Evolutionary conservation across 2,797 vertebrate genomes (phyloP).

Genomic region (Schizopygopsis malacanthus): DNA sequence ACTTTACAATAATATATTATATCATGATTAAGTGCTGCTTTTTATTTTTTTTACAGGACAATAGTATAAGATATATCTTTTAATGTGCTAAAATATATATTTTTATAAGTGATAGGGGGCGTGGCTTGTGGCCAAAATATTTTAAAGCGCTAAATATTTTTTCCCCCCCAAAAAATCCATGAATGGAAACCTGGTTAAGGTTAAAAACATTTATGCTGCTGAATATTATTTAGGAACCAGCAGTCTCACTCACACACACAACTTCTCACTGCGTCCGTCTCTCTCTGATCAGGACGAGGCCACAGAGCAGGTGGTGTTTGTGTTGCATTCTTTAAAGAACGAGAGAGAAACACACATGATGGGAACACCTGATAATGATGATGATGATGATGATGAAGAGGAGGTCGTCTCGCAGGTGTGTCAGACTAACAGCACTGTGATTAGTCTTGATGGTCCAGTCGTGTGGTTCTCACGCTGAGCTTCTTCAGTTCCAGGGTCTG

Average conservation of each 20-base stretch:
- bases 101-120: too few species aligned
- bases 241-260: too few species aligned
- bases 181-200: too few species aligned
- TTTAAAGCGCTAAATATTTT: too few species aligned
- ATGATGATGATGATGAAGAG: conserved; percentile 68
- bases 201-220: background rate
- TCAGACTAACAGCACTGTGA: background rate
- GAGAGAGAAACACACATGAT: conserved; percentile 91
- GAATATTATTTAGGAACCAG: background rate
- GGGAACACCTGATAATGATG: conserved; percentile 68
- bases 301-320: conserved; percentile 78
- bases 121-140: too few species aligned
- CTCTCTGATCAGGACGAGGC: conserved; percentile 78
- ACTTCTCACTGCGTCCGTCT: conserved; percentile 1
- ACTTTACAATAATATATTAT: too few species aligned
- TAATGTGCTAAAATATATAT: too few species aligned
- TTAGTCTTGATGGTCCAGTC: background rate
- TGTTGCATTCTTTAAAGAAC: conserved; percentile 91
- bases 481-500: conserved; percentile 74
- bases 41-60: too few species aligned
- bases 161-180: too few species aligned
- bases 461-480: background rate
- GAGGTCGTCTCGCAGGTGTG: conserved; percentile 73
- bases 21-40: too few species aligned
- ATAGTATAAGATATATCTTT: too few species aligned